These are phyloP conservation scores for Polietes domitor DNA, from an alignment of 2,888 invertebrate genomes.

Conservation along the genomic window DNA sequence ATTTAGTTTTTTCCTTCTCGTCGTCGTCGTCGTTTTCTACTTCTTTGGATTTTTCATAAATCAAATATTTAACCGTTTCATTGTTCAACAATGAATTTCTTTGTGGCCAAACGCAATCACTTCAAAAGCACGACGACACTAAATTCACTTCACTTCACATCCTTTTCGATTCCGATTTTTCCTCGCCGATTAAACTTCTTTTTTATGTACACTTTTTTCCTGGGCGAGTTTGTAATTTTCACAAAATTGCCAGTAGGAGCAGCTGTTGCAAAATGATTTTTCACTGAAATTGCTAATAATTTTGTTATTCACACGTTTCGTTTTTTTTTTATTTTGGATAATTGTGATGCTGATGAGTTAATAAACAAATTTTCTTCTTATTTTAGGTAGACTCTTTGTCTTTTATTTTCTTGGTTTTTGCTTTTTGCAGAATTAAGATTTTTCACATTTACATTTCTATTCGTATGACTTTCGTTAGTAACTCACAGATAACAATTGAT, in stretches of 20 bases:
- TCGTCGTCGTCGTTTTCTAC: slow-evolving; percentile 16
- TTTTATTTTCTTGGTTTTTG: slow-evolving; percentile 24
- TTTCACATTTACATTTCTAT: slow-evolving; percentile 52
- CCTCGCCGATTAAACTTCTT: background rate
- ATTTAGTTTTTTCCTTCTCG: slow-evolving; percentile 51
- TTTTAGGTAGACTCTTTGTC: background rate
- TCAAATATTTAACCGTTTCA: slow-evolving; percentile 50
- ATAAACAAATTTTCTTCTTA: slow-evolving; percentile 6
- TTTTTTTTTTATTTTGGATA: background rate
- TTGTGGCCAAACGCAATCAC: background rate
- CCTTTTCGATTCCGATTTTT: background rate
- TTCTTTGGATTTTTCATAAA: slow-evolving; percentile 47
- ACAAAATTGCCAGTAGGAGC: slow-evolving; percentile 47
- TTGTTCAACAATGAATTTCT: slow-evolving; percentile 47
- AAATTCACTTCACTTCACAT: background rate
- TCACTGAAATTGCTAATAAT: background rate
- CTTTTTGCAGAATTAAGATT: slow-evolving; percentile 51
- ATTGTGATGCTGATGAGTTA: background rate
- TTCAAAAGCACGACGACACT: background rate
- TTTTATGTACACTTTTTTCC: slow-evolving; percentile 36
- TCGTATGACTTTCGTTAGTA: slow-evolving; percentile 63
- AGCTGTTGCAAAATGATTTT: slow-evolving; percentile 58
- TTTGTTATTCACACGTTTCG: background rate
- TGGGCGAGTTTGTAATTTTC: slow-evolving; percentile 6
- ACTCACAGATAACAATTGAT: slow-evolving; percentile 66